These are phyloP conservation scores for Brachionus calyciflorus DNA, from an alignment of 1,140 invertebrate genomes.

Conservation along the genomic window DNA sequence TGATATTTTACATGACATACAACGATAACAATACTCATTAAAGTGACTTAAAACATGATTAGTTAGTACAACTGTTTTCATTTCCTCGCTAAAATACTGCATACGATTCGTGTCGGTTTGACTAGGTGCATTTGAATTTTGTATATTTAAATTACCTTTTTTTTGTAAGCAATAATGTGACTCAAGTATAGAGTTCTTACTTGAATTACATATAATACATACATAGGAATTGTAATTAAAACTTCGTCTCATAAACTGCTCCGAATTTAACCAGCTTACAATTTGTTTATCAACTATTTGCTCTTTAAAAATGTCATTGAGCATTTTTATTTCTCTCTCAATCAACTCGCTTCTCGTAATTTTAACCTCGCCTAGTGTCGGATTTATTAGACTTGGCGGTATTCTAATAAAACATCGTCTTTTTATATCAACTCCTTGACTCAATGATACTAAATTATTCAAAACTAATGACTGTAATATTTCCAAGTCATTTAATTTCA, in stretches of 20 bases:
- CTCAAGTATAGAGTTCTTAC: conserved; percentile 16
- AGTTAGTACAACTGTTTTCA: conserved; percentile 41
- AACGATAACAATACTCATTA: conserved; percentile 42
- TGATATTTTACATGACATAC: conserved; percentile 45
- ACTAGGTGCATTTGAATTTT: neutral
- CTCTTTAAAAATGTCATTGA: conserved; percentile 38
- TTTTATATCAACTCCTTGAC: neutral
- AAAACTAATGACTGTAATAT: neutral
- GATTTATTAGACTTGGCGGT: conserved; percentile 16
- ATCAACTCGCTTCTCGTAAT: conserved; percentile 6
- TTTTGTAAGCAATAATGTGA: conserved; percentile 15
- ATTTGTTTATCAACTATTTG: conserved; percentile 45
- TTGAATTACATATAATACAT: conserved; percentile 34
- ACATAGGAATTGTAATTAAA: conserved; percentile 41
- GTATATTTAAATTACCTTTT: neutral
- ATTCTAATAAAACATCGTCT: neutral
- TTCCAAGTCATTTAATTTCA: conserved; percentile 8
- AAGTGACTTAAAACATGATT: conserved; percentile 41
- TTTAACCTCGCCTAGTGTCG: neutral
- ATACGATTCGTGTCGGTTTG: neutral
- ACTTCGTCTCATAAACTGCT: conserved; percentile 17
- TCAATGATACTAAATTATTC: conserved; percentile 3
- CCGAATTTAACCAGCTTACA: conserved; percentile 41
- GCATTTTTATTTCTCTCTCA: conserved; percentile 22
- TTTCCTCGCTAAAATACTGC: conserved; percentile 36